These are phyloP conservation scores for Zoanthus solanderi DNA, from an alignment of 92 coral and sea anemone species.

Conservation along the genomic window DNA sequence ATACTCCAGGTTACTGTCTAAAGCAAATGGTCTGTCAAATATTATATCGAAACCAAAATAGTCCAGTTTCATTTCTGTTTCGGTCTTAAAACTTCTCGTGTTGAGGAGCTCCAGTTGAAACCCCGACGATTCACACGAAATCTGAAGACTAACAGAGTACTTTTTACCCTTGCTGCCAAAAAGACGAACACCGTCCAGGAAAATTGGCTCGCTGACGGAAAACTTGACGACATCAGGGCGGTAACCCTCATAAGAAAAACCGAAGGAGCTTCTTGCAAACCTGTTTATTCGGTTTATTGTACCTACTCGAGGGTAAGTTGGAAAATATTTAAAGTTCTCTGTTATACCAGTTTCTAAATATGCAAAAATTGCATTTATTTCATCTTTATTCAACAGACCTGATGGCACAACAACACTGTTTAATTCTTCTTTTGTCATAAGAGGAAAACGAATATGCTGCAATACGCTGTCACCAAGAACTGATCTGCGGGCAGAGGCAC, in stretches of 20 bases:
- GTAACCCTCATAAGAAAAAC: constrained; percentile 78
- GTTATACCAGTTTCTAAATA: constrained; percentile 57
- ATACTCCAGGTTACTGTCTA: constrained; percentile 74
- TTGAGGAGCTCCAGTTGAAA: constrained; percentile 16
- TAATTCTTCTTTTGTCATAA: constrained; percentile 78
- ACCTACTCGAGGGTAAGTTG: constrained; percentile 66
- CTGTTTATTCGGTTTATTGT: constrained; percentile 57
- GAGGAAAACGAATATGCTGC: constrained; percentile 77
- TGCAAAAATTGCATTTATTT: constrained; percentile 61
- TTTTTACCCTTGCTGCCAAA: constrained; percentile 75
- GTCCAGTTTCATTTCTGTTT: constrained; percentile 49
- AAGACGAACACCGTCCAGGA: constrained; percentile 76
- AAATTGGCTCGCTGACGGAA: constrained; percentile 66
- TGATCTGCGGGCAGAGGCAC: constrained; percentile 27
- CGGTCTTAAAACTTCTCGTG: constrained; percentile 36
- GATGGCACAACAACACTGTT: constrained; percentile 65
- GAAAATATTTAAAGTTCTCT: constrained; percentile 40
- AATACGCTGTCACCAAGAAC: constrained; percentile 45
- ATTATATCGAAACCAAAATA: constrained; percentile 84
- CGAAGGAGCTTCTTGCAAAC: constrained; percentile 49
- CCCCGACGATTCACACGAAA: constrained; percentile 15
- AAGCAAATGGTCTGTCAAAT: constrained; percentile 67
- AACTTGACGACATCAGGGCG: constrained; percentile 79
- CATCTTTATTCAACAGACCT: constrained; percentile 69
- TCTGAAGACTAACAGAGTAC: constrained; percentile 57